phyloP scores from a whole-genome alignment of 2,113 vertebrate species.

The Callopanchax toddi region DNA sequence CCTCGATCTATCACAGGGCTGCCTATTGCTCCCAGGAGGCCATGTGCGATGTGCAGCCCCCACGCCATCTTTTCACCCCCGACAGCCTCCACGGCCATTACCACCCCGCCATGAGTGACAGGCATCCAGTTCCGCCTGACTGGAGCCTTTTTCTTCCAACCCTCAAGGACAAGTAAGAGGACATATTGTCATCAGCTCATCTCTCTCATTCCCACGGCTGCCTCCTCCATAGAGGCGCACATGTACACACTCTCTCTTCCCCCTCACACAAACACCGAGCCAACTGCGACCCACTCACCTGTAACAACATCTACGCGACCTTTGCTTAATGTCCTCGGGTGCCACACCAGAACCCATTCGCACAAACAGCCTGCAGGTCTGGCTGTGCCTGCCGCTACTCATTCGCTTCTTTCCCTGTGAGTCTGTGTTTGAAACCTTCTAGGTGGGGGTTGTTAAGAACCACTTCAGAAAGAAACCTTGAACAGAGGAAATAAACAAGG shows the following conservation, averaged over 20 bases:
- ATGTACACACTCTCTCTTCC: slow-evolving; percentile 9
- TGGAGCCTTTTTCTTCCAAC: slow-evolving; percentile 67
- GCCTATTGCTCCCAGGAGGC: slow-evolving; percentile 62
- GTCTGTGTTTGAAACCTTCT: slow-evolving; percentile 52
- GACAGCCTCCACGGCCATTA: slow-evolving; percentile 22
- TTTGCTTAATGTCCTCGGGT: slow-evolving; percentile 71
- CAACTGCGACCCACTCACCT: slow-evolving; percentile 67
- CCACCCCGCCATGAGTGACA: slow-evolving; percentile 75
- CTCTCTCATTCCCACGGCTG: slow-evolving; percentile 48
- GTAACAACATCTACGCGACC: slow-evolving; percentile 72
- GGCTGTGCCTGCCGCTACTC: slow-evolving; percentile 64
- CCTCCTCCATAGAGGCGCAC: slow-evolving; percentile 51
- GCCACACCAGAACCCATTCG: slow-evolving; percentile 50
- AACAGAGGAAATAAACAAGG: slow-evolving; percentile 67
- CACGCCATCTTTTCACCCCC: slow-evolving; percentile 19
- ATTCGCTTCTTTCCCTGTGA: slow-evolving; percentile 57
- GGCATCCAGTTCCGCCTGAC: slow-evolving; percentile 76
- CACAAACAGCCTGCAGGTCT: slow-evolving; percentile 70
- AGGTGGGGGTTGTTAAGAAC: slow-evolving; percentile 60
- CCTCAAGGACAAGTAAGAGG: slow-evolving; percentile 75
- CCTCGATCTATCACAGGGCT: slow-evolving; percentile 68
- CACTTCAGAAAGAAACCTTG: slow-evolving; percentile 66
- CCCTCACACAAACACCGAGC: slow-evolving; percentile 1
- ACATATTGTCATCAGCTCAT: slow-evolving; percentile 77
- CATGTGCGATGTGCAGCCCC: slow-evolving; percentile 33